These are phyloP conservation scores for Ephestia elutella DNA, from an alignment of 1,140 invertebrate genomes.

Conservation along the genomic window DNA sequence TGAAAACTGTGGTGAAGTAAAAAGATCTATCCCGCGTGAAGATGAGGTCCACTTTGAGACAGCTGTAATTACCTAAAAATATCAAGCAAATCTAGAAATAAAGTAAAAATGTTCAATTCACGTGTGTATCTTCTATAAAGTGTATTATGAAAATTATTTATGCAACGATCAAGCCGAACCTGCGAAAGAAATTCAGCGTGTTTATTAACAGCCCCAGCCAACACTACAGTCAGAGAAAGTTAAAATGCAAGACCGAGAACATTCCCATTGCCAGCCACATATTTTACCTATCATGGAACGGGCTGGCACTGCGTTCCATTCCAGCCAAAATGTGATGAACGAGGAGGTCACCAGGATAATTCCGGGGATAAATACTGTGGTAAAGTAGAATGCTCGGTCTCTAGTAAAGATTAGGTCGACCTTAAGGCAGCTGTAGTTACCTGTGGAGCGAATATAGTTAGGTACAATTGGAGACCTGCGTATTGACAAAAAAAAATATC, in stretches of 20 bases:
- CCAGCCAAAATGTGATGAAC: conserved; percentile 94
- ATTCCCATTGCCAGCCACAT: conserved; percentile 55
- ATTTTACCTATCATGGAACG: conserved; percentile 89
- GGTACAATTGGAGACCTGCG: conserved; percentile 37
- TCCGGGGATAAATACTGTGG: conserved; percentile 92
- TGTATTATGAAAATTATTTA: conserved; percentile 15
- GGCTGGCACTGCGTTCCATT: conserved; percentile 93
- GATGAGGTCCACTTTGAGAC: conserved; percentile 91
- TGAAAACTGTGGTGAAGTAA: conserved; percentile 97
- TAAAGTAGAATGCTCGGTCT: conserved; percentile 91
- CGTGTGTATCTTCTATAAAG: conserved; percentile 26
- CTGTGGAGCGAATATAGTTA: conserved; percentile 75
- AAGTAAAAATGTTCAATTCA: conserved; percentile 26
- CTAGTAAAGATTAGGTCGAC: conserved; percentile 87
- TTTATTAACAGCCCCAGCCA: conserved; percentile 59
- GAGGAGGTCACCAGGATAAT: conserved; percentile 93
- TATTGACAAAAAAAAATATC: conserved; percentile 13
- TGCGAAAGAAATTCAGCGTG: conserved; percentile 57
- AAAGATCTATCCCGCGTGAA: conserved; percentile 95
- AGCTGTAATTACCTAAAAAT: conserved; percentile 93
- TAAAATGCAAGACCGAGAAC: conserved; percentile 60
- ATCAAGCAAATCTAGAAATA: conserved; percentile 67
- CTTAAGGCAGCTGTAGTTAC: conserved; percentile 93
- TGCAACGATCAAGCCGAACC: conserved; percentile 35
- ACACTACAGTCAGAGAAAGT: conserved; percentile 44